Conservation (phyloP, 2,113 vertebrate genomes). For the Meriones unguiculatus region DNA sequence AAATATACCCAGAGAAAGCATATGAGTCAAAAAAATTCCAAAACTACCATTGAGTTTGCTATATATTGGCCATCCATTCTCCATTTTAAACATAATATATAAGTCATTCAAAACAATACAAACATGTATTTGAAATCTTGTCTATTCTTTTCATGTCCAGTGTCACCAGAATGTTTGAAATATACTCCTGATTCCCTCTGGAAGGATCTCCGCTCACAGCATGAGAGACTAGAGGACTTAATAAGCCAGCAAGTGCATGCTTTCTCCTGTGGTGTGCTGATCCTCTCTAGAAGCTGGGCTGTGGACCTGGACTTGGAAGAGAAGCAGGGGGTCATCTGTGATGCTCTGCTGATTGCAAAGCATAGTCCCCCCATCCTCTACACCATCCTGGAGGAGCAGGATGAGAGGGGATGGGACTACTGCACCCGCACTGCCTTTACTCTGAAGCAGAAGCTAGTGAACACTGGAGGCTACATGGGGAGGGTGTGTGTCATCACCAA, state of each 20-base stretch:
- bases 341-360: constrained; percentile 77
- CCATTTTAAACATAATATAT: not conserved
- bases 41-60: not conserved
- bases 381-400: constrained; percentile 55
- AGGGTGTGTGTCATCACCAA: constrained; percentile 75
- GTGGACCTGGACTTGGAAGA: constrained; percentile 75
- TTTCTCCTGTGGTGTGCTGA: constrained; percentile 67
- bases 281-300: constrained; percentile 87
- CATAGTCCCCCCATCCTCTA: constrained; percentile 71
- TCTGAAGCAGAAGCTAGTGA: constrained; percentile 85
- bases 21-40: not conserved
- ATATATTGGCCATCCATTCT: not conserved
- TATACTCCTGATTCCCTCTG: constrained; percentile 65
- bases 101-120: not conserved
- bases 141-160: constrained; percentile 66
- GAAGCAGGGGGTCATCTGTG: constrained; percentile 76
- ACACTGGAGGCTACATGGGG: constrained; percentile 79
- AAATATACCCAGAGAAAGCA: not conserved
- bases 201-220: constrained; percentile 68
- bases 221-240: constrained; percentile 65
- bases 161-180: not conserved
- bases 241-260: constrained; percentile 20
- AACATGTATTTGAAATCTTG: not conserved
- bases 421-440: constrained; percentile 5
- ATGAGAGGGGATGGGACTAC: constrained; percentile 10